phyloP scores from a whole-genome alignment of 2,797 vertebrate species.

The Peromyscus aztecus region DNA sequence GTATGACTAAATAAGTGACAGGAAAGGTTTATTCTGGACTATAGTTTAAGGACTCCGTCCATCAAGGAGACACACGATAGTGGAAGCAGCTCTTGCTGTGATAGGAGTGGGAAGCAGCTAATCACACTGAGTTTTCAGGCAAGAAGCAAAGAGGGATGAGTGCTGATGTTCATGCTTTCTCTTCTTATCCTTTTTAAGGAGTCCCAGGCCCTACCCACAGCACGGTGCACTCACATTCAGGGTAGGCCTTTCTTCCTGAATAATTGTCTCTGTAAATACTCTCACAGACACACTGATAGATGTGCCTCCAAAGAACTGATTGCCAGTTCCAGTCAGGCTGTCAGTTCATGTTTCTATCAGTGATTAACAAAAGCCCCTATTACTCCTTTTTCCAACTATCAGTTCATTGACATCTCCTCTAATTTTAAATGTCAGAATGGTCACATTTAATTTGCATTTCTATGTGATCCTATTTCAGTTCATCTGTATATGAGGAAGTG shows the following conservation, averaged over 20 bases:
- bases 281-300: not conserved
- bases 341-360: not conserved
- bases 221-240: not conserved
- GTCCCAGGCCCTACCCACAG: not conserved
- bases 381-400: not conserved
- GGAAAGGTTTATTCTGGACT: not conserved
- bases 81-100: not conserved
- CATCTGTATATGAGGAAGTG: not conserved
- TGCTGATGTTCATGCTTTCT: not conserved
- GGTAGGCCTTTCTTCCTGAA: not conserved
- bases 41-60: not conserved
- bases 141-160: not conserved
- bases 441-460: conserved; percentile 15
- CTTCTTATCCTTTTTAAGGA: not conserved
- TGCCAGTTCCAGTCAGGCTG: not conserved
- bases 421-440: not conserved
- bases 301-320: not conserved
- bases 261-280: not conserved
- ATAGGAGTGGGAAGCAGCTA: not conserved
- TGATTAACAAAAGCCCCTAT: not conserved
- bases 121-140: not conserved
- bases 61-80: not conserved
- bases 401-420: conserved; percentile 14
- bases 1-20: not conserved
- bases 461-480: not conserved